phyloP scores from a whole-genome alignment of 2,113 vertebrate species.

The Lathamus discolor region DNA sequence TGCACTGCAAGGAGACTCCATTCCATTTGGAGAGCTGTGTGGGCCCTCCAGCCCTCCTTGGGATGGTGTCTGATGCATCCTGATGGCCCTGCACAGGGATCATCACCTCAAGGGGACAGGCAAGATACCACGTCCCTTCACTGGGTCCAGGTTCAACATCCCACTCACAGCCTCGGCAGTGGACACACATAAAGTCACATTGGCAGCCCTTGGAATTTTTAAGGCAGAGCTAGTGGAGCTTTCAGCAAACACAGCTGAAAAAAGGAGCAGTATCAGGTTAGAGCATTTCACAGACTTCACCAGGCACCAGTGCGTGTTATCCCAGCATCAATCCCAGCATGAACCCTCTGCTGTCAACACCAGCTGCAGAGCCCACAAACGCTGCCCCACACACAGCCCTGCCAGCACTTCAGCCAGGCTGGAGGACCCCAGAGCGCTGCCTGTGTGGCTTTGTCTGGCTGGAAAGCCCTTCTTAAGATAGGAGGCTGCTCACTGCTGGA shows the following conservation, averaged over 20 bases:
- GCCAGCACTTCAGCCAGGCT: neutral
- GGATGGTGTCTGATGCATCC: neutral
- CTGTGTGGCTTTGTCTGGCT: neutral
- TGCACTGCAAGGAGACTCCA: too few relatives aligned
- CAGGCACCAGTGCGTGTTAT: neutral
- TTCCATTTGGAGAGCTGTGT: neutral
- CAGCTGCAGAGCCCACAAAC: neutral
- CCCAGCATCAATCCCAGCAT: neutral
- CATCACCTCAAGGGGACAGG: neutral
- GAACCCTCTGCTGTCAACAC: slow-evolving; percentile 34
- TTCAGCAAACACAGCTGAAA: neutral
- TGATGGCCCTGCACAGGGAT: neutral
- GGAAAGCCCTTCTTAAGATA: slow-evolving; percentile 3
- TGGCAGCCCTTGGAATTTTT: neutral
- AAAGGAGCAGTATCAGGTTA: neutral
- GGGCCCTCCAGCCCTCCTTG: neutral
- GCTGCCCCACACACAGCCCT: neutral
- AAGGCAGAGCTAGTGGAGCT: neutral
- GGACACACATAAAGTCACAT: neutral
- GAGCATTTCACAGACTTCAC: neutral
- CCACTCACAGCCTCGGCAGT: neutral
- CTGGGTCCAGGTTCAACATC: neutral
- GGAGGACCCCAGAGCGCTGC: neutral
- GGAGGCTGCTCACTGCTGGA: neutral
- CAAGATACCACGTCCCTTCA: neutral